These are phyloP conservation scores for Antrozous pallidus DNA, from an alignment of 2,797 vertebrate species.

Conservation along the genomic window DNA sequence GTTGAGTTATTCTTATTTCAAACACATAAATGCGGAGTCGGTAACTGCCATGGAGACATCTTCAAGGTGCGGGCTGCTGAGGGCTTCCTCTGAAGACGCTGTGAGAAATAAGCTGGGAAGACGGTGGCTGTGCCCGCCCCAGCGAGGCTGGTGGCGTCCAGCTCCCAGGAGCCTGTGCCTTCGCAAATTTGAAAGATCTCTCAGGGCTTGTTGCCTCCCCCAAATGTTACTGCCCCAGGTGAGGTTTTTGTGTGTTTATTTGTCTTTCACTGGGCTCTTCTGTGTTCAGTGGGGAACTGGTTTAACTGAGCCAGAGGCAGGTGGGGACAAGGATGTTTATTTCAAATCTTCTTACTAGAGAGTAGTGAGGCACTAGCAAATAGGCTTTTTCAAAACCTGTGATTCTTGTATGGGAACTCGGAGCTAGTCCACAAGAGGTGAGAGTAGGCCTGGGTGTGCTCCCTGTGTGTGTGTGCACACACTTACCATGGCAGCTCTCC, in stretches of 20 bases:
- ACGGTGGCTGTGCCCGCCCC: slow-evolving; percentile 64
- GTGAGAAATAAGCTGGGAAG: slow-evolving; percentile 75
- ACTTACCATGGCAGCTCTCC: background rate
- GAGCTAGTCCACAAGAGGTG: background rate
- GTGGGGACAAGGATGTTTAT: slow-evolving; percentile 21
- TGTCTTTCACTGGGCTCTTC: slow-evolving; percentile 59
- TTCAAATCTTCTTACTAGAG: slow-evolving; percentile 16
- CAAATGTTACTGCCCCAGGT: background rate
- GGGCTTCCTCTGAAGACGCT: slow-evolving; percentile 72
- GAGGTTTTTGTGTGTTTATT: slow-evolving; percentile 39
- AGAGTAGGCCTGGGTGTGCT: background rate
- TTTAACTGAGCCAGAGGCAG: slow-evolving; percentile 57
- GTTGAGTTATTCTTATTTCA: slow-evolving; percentile 82
- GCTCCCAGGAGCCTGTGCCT: slow-evolving; percentile 13
- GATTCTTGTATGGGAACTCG: background rate
- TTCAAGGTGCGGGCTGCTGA: slow-evolving; percentile 65
- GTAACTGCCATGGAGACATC: slow-evolving; percentile 50
- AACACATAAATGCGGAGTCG: slow-evolving; percentile 46
- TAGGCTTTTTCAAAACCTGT: background rate
- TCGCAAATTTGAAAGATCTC: slow-evolving; percentile 34
- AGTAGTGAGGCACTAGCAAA: background rate
- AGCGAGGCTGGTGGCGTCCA: background rate
- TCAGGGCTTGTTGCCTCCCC: background rate
- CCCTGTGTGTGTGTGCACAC: background rate
- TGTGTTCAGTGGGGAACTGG: slow-evolving; percentile 53